phyloP scores from a whole-genome alignment of 2,797 vertebrate genomes.

The Eupleurogrammus muticus region DNA sequence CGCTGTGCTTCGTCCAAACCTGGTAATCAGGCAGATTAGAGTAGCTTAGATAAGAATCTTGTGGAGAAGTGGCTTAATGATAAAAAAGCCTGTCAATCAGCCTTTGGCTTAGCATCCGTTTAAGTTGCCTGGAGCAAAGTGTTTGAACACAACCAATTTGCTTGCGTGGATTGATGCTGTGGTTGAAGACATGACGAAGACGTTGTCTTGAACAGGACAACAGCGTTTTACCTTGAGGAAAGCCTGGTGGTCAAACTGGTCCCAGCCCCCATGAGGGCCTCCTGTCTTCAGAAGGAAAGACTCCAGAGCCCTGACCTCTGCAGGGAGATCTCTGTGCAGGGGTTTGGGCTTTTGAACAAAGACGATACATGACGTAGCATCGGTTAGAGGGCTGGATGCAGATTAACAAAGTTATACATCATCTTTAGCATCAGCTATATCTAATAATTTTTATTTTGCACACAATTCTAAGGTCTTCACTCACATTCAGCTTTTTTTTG shows the following conservation, averaged over 20 bases:
- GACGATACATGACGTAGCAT: not conserved
- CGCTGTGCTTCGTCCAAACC: conserved; percentile 84
- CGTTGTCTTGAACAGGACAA: not conserved
- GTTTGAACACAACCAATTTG: not conserved
- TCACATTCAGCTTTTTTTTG: not conserved
- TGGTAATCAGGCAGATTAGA: conserved; percentile 42
- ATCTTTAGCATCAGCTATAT: too few species aligned
- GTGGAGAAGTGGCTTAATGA: too few species aligned
- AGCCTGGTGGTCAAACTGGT: conserved; percentile 90
- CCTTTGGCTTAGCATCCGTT: not conserved
- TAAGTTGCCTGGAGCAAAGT: not conserved
- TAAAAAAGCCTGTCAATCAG: not conserved
- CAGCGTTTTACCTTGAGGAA: conserved; percentile 84
- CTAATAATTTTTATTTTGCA: not conserved
- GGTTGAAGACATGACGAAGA: not conserved
- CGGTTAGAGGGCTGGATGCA: not conserved
- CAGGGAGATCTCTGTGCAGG: conserved; percentile 73
- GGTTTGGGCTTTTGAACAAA: conserved; percentile 49
- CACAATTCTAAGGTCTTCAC: not conserved
- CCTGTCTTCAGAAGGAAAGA: conserved; percentile 89
- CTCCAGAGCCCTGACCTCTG: conserved; percentile 89
- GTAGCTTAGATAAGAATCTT: not conserved
- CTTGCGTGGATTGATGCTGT: not conserved
- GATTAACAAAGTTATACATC: not conserved
- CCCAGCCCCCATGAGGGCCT: conserved; percentile 90